These are phyloP conservation scores for Ascaphus truei DNA, from an alignment of 2,113 vertebrate species.

Conservation along the genomic window DNA sequence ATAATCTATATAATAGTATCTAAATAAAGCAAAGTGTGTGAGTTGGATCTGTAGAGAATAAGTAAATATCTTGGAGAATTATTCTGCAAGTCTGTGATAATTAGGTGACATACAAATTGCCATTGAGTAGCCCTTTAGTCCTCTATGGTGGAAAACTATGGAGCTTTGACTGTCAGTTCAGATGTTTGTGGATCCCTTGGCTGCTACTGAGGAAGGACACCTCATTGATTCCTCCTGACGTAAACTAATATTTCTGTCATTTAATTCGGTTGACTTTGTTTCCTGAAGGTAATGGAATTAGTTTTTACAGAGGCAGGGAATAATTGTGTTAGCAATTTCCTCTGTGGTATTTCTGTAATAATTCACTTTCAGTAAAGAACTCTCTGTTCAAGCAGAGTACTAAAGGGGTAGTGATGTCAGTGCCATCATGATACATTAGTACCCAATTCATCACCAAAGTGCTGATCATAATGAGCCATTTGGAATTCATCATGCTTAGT, in stretches of 20 bases:
- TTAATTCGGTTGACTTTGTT: conserved; percentile 52
- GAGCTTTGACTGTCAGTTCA: too few species aligned
- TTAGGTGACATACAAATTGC: too few species aligned
- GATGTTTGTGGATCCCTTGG: too few species aligned
- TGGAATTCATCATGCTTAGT: conserved; percentile 18
- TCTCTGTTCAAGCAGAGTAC: conserved; percentile 45
- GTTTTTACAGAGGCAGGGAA: conserved; percentile 50
- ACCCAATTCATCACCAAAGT: conserved; percentile 12
- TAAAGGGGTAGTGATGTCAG: conserved; percentile 32
- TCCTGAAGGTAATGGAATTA: conserved; percentile 57
- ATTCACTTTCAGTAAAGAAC: conserved; percentile 51
- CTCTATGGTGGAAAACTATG: too few species aligned
- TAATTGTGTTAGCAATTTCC: conserved; percentile 59
- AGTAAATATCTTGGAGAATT: too few species aligned
- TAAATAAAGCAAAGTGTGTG: too few species aligned
- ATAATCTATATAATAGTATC: too few species aligned
- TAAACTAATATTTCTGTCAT: conserved; percentile 55
- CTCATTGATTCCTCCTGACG: conserved; percentile 46
- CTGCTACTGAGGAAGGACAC: conserved; percentile 45
- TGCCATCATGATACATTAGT: conserved; percentile 24
- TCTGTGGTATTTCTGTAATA: conserved; percentile 52
- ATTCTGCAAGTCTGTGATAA: too few species aligned
- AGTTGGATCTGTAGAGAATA: too few species aligned
- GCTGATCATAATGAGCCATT: conserved; percentile 24
- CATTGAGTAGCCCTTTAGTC: too few species aligned